Evolutionary conservation across 2,113 vertebrate species (phyloP), one percentile per base, ranked within the genome.

Genomic region (Cyphomyrus discorhynchus): DNA sequence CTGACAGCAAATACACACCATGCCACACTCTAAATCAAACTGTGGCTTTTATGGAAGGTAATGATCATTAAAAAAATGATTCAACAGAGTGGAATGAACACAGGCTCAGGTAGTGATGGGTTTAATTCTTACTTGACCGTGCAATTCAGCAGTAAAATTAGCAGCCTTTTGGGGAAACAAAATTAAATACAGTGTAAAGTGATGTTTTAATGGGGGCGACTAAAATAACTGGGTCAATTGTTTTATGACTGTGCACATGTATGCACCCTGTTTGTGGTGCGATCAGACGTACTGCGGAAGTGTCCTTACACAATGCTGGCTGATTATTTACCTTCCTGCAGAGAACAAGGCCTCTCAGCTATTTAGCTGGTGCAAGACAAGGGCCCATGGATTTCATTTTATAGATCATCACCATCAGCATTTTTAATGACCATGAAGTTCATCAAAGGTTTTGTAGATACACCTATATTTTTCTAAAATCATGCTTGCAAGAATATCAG

Each of bases 31-130:
- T 70, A 70, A 11, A 90, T 92, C 91, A 89, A 83, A 92, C 91
- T n/a, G 9, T 91, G 91, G 91, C 74, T 39, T 4, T 88, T 89
- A 92, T 91, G 91, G 91, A 86, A 39, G 89, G 86, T 90, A 90
- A 92, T 92, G 91, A 92, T 92, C 89, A 91, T 85, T 86, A 88
- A 90, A 91, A 93, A 92, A 90, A 92, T 92, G 89, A 74, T 62
- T 89, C 74, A 42, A 15, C 35, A 80, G 70, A 77, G 35, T 80
- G 13, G n/a, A 80, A 80, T 80, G 74, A 80, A 17, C 74, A 7
- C 74, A 17, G 13, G 35, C 83, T 88, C 39, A 53, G 50, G 74
- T 42, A 89, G 88, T 89, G 90, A 87, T 89, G 82, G 89, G 91
- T 90, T 87, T 91, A 35, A 49, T 92, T 91, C 90, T 90, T 88